Conservation (phyloP, 1,140 invertebrate genomes). For the Sweltsa coloradensis region DNA sequence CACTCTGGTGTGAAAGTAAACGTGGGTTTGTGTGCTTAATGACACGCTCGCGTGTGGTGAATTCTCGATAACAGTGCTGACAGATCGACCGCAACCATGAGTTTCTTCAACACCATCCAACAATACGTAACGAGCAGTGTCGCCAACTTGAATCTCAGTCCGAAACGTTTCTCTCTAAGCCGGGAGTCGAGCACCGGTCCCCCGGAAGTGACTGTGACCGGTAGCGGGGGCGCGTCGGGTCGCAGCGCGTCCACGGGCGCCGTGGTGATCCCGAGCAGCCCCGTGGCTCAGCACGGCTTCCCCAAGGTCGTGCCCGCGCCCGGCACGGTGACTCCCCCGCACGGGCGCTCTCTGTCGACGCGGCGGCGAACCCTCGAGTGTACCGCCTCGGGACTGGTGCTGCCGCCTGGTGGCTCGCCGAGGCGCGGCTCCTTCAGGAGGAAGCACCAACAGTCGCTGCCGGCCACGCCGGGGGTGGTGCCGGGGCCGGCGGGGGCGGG, state of each 20-base stretch:
- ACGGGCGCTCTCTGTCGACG: slow-evolving; percentile 28
- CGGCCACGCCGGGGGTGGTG: slow-evolving; percentile 41
- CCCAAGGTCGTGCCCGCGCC: slow-evolving; percentile 46
- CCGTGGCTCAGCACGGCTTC: slow-evolving; percentile 27
- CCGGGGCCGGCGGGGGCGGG: not conserved
- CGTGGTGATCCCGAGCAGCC: slow-evolving; percentile 24
- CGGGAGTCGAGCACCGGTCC: slow-evolving; percentile 35
- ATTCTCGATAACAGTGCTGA: too few species aligned
- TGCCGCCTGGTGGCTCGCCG: slow-evolving; percentile 36
- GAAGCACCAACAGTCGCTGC: slow-evolving; percentile 30
- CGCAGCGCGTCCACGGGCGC: slow-evolving; percentile 27
- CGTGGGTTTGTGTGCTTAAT: too few species aligned
- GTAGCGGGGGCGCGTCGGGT: slow-evolving; percentile 25
- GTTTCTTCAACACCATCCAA: slow-evolving; percentile 68
- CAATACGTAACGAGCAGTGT: slow-evolving; percentile 69
- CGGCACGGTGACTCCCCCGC: slow-evolving; percentile 34
- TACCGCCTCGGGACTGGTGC: slow-evolving; percentile 19
- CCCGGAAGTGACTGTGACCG: not conserved
- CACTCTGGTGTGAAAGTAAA: too few species aligned
- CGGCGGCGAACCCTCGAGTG: slow-evolving; percentile 29
- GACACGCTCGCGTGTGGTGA: too few species aligned
- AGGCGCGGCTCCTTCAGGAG: slow-evolving; percentile 21
- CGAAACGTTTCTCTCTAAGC: slow-evolving; percentile 59
- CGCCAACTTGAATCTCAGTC: slow-evolving; percentile 59
- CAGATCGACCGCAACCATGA: slow-evolving; percentile 40